Evolutionary conservation across 1,140 invertebrate genomes (phyloP).

Genomic region (Eciton burchellii): DNA sequence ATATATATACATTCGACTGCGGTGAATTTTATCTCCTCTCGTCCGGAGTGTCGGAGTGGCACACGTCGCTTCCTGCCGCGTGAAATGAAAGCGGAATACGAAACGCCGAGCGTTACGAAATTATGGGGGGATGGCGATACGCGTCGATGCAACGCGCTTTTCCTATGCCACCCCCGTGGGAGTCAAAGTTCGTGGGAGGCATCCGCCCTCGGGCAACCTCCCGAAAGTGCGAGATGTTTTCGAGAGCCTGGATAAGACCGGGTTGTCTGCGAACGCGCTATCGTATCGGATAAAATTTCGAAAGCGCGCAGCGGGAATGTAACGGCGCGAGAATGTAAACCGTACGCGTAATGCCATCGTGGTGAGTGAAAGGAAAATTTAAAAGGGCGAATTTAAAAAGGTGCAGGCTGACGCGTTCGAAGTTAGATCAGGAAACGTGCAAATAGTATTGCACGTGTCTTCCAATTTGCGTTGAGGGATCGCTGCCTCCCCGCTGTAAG

Average conservation of each 20-base stretch:
- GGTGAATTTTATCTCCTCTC: constrained; percentile 53
- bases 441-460: neutral
- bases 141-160: constrained; percentile 59
- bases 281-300: constrained; percentile 20
- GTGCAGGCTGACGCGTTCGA: no score
- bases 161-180: constrained; percentile 49
- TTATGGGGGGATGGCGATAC: constrained; percentile 46
- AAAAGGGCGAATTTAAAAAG: neutral
- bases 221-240: constrained; percentile 67
- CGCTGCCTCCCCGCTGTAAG: neutral
- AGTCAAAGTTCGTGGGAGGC: constrained; percentile 55
- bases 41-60: constrained; percentile 52
- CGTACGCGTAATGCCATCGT: neutral
- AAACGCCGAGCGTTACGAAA: constrained; percentile 61
- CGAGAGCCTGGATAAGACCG: constrained; percentile 49
- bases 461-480: neutral
- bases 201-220: constrained; percentile 24
- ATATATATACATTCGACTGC: constrained; percentile 3
- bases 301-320: no score
- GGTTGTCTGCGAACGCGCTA: constrained; percentile 2
- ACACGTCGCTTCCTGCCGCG: constrained; percentile 56
- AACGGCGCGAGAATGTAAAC: constrained; percentile 21
- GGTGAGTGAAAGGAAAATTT: constrained; percentile 23
- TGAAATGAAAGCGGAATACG: constrained; percentile 65
- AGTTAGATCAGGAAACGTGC: neutral